Conservation (phyloP, 2,113 vertebrate genomes). For the Elachura formosa region DNA sequence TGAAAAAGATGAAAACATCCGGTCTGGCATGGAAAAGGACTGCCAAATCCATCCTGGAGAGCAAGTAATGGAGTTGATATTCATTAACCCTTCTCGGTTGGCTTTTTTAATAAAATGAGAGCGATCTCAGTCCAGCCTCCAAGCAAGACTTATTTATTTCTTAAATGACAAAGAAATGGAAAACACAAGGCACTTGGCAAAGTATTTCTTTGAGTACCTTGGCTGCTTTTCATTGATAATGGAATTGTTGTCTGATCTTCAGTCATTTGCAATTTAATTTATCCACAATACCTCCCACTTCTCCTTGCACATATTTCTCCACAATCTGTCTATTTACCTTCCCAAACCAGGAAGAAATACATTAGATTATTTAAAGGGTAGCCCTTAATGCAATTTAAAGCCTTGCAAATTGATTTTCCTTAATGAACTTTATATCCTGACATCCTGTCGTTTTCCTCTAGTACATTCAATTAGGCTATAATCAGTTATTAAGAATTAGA, state of each 20-base stretch:
- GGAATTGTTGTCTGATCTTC: constrained; percentile 43
- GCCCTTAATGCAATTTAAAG: constrained; percentile 54
- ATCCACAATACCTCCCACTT: constrained; percentile 15
- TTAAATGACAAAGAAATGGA: not conserved
- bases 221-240: constrained; percentile 39
- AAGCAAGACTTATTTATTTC: not conserved
- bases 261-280: constrained; percentile 52
- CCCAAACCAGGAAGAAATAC: constrained; percentile 9
- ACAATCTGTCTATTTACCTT: constrained; percentile 42
- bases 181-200: not conserved
- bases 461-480: constrained; percentile 48
- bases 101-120: not conserved
- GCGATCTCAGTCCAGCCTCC: not conserved
- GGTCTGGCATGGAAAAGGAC: not conserved
- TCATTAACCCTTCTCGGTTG: not conserved
- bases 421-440: constrained; percentile 65
- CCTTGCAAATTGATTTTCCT: constrained; percentile 60
- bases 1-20: not conserved
- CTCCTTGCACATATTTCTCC: constrained; percentile 16
- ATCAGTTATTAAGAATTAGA: constrained; percentile 45
- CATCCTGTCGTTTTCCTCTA: constrained; percentile 32
- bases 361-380: constrained; percentile 54
- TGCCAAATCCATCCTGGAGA: not conserved
- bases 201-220: not conserved
- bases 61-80: not conserved